Base-by-base conservation (phyloP, 2,113 vertebrate genomes). In the Hiodon alosoides region DNA sequence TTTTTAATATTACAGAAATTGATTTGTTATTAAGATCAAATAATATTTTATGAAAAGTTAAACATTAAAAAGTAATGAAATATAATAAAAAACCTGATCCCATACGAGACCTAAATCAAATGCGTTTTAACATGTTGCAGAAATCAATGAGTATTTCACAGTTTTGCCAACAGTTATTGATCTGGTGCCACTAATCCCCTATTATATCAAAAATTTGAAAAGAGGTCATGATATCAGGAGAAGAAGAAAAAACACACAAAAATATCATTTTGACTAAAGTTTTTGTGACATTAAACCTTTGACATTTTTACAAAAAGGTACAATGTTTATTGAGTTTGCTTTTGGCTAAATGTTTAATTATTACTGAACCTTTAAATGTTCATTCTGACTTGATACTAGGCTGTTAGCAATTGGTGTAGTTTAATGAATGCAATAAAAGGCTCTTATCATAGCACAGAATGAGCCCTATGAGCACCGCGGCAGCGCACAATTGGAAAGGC, bases 101-200 rank as follows among this genome's bases (percentile, higher is more conserved):
- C 74, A 68, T 58, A 74, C 31, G 58, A 81, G 71, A 85, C 80
- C 79, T 82, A 87, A 82, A 79, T 17, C 14, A 59, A 84, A 83
- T 46, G 73, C 62, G 73, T 76, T 78, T 60, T 85, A 82, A 84
- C 83, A 81, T 84, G 78, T 77, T 62, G 60, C 65, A 50, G 46
- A 70, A 60, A 84, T 86, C 80, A 74, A 84, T 86, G 76, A 75
- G 75, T 68, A 83, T 82, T 83, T 81, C 77, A 75, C 51, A 75
- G 65, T 81, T 69, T 81, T 74, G 79, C 72, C 75, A 75, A 68
- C 58, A 75, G 72, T 79, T 75, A 81, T 84, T 83, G 82, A 86
- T 86, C 77, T 47, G 6, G 11, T 59, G 72, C 73, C 78, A 81
- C 61, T 81, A 72, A 78, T 84, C 79, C 77, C 57, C 46, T 74